Evolutionary conservation across 1,140 invertebrate genomes (phyloP).

Genomic region (Atta colombica): DNA sequence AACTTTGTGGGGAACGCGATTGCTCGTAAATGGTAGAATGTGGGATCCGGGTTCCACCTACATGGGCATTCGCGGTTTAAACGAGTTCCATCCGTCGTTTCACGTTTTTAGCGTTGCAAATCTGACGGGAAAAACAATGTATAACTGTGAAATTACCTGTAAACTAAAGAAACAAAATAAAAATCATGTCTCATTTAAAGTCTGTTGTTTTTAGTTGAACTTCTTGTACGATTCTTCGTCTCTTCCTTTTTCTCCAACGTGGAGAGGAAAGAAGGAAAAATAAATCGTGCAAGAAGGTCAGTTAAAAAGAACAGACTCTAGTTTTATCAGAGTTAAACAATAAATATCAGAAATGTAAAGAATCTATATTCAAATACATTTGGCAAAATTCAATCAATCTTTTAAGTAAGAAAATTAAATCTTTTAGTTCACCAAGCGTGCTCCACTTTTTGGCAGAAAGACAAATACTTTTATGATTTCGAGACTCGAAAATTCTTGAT

Average conservation of each 20-base stretch:
- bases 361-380: neutral
- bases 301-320: neutral
- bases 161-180: constrained; percentile 19
- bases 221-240: too few relatives aligned
- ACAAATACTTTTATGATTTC: constrained; percentile 34
- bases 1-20: constrained; percentile 59
- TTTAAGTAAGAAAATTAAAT: neutral
- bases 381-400: constrained; percentile 12
- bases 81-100: constrained; percentile 25
- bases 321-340: neutral
- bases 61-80: constrained; percentile 44
- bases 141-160: constrained; percentile 6
- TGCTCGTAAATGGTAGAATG: constrained; percentile 60
- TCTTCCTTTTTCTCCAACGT: too few relatives aligned
- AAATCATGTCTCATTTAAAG: neutral
- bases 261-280: too few relatives aligned
- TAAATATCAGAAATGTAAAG: neutral
- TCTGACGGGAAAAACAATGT: constrained; percentile 14
- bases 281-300: too few relatives aligned
- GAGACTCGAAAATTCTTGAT: constrained; percentile 36
- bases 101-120: constrained; percentile 16
- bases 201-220: too few relatives aligned
- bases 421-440: neutral
- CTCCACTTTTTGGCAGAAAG: constrained; percentile 23
- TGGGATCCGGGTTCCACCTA: constrained; percentile 36